These are phyloP conservation scores for Diadophis punctatus DNA, from an alignment of 2,113 vertebrate species.

Conservation along the genomic window DNA sequence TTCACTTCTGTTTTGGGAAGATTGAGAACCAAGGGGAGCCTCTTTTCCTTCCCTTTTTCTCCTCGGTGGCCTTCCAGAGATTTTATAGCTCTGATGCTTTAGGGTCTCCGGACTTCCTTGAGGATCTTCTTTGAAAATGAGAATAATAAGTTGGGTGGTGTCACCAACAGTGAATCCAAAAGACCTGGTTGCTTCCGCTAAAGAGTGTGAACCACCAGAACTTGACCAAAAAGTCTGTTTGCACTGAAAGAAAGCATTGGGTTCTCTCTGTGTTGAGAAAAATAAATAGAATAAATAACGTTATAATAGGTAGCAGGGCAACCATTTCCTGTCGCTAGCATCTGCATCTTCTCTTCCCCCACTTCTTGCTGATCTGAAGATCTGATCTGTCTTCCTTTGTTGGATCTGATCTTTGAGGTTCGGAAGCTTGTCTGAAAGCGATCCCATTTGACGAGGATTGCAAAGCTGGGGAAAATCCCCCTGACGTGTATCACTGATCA, in stretches of 20 bases:
- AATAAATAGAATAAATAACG: neutral
- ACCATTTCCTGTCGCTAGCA: accelerated
- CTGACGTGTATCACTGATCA: too few relatives aligned
- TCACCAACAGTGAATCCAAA: neutral
- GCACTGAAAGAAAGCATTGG: neutral
- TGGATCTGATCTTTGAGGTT: neutral
- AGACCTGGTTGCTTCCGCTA: neutral
- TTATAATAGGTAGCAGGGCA: neutral
- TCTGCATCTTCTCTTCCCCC: neutral
- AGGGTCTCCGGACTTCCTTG: neutral
- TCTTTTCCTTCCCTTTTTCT: neutral
- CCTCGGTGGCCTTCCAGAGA: neutral
- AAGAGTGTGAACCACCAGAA: neutral
- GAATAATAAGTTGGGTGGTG: neutral
- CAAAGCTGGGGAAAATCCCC: neutral
- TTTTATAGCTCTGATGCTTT: neutral
- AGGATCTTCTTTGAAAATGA: neutral
- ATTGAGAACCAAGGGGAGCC: neutral
- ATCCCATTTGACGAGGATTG: neutral
- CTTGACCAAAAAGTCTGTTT: neutral
- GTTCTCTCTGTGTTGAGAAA: neutral
- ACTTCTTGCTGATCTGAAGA: neutral
- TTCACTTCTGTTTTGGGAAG: neutral
- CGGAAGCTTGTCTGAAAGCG: neutral
- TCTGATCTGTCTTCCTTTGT: neutral